Base-by-base conservation (phyloP, 1,140 invertebrate species). In the Ptiloglossa arizonensis region DNA sequence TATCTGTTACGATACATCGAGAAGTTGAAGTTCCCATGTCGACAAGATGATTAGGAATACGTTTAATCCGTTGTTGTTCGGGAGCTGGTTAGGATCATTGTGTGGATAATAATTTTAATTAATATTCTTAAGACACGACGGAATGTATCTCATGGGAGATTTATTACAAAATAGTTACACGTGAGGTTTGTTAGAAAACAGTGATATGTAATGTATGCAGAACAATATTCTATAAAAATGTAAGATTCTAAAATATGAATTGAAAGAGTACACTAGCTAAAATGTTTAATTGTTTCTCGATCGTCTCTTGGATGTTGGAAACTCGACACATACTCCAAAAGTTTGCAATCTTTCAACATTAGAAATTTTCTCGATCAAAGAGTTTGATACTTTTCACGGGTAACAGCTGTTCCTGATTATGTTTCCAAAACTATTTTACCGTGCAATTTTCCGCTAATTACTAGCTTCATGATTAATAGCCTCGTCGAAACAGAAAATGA, bases 1-100 rank as follows among this genome's bases (percentile, higher is more conserved):
- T 66, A 38, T 35, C n/a, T 44, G 5, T 32, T 4, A 80, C n/a
- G 57, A 69, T 63, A 38, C n/a, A 13, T 54, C 8, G 54, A 2
- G 48, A 64, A 70, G 4, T n/a, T 46, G 19, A 22, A 22, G 15
- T 15, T 48, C 6, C 6, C 0, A 1, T 15, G 44, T n/a, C 29
- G 1, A 35, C 1, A 22, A 35, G 4, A 56, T 15, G 3, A 38
- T 52, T 35, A 32, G 17, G 29, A 35, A 32, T 13, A 8, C 17
- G 8, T 35, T 15, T 35, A 8, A 24, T 71, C 24, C n/a, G 6
- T 11, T 29, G 32, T 8, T 68, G 2, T 38, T 27, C 8, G 13
- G 8, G n/a, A 35, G 29, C 29, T 54, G 27, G 24, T 29, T 32
- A 4, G 46, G 52, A 15, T 13, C 27, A 67, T 8, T 22, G 5